Conservation (phyloP, 2,888 invertebrate species). For the Ecdyonurus torrentis region DNA sequence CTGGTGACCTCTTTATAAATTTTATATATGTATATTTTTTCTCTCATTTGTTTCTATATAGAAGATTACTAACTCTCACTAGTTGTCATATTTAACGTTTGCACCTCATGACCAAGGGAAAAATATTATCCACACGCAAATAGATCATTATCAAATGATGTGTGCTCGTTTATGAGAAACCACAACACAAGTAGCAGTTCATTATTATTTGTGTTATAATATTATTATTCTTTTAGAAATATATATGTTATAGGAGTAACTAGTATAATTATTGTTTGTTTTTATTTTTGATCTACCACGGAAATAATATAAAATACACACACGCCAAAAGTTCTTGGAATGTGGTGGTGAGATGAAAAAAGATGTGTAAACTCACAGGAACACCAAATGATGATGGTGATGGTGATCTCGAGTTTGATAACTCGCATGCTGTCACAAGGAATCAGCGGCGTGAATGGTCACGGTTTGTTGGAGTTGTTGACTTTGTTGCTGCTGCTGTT, state of each 20-base stretch:
- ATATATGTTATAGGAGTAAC: neutral
- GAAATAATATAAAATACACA: neutral
- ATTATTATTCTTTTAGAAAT: neutral
- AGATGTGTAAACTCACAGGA: conserved; percentile 12
- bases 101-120: conserved; percentile 2
- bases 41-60: neutral
- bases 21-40: neutral
- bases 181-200: neutral
- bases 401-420: conserved; percentile 14
- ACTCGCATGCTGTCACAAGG: conserved; percentile 17
- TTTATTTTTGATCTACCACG: neutral
- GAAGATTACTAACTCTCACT: conserved; percentile 8
- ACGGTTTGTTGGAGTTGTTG: conserved; percentile 10
- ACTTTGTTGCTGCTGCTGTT: conserved; percentile 11
- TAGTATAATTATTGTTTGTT: neutral
- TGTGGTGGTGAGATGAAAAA: neutral
- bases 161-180: neutral
- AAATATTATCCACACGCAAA: conserved; percentile 1
- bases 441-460: conserved; percentile 12
- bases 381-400: conserved; percentile 14
- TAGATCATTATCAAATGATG: neutral
- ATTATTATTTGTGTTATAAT: neutral
- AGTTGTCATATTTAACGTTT: conserved; percentile 8
- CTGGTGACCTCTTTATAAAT: neutral
- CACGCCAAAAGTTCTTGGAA: neutral